Base-by-base conservation (phyloP, 53 echinoderm and acorn worm species). In the Mesocentrotus franciscanus region DNA sequence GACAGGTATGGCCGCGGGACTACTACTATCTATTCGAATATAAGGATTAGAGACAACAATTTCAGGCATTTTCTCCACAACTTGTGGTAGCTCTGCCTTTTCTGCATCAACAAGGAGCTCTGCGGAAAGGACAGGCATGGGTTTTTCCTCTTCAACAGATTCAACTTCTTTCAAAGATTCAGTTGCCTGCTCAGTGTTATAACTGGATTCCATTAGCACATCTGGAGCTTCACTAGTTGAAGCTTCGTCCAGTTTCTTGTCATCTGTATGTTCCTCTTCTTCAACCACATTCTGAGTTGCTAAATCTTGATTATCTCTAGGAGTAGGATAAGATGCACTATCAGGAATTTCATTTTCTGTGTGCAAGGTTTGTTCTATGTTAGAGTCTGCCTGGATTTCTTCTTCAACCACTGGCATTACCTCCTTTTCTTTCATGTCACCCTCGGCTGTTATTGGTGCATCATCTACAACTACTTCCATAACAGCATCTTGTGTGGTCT, bases 21-120 rank as follows among this genome's bases (percentile, higher is more conserved):
- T 81, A 42, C 81, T 42, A 81, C 9, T 4, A 81, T 42, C 42
- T 15, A 36, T 18, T 39, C 39, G 42, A 81, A 74, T 32, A 74
- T 81, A 30, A 90, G 32, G 60, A 60, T 15, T 60, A 29, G 90
- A 14, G 15, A 87, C 57, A 18, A 60, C 32, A 24, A 90, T 60
- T 32, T 90, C 90, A 60, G 90, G 90, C n/a, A 90, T 58, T 90
- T 90, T 36, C 60, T 90, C 90, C 22, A 59, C 14, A 90, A 20
- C 13, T 90, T n/a, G 55, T 24, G 49, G 10, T 55, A 56, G 58
- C 14, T 59, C 90, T 30, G n/a, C 20, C 29, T n/a, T 90, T 5
- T 90, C 90, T 58, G 0, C 27, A 32, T 60, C 0, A 58, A 60
- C 24, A 60, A 22, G 12, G 3, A 14, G 4, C 12, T 60, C 90